Conservation (phyloP, 2,888 invertebrate species). For the Erannis defoliaria region DNA sequence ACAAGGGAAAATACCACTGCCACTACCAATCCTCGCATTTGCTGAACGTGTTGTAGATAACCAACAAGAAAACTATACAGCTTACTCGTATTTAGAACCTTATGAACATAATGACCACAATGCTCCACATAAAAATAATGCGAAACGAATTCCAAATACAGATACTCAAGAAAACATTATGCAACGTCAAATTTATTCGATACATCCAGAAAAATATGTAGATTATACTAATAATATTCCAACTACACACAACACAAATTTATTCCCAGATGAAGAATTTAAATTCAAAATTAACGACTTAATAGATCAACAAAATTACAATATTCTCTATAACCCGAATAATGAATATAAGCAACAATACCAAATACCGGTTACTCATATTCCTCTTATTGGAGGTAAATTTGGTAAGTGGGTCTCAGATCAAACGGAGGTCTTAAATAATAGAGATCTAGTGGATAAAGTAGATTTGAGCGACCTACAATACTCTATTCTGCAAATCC, state of each 20-base stretch:
- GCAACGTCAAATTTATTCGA: too few relatives aligned
- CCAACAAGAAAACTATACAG: background rate
- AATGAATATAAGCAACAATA: background rate
- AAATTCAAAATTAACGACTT: background rate
- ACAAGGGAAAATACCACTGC: background rate
- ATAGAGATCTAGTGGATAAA: slow-evolving; percentile 26
- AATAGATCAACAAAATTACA: background rate
- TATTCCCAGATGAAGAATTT: background rate
- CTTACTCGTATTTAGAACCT: background rate
- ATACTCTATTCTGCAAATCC: slow-evolving; percentile 52
- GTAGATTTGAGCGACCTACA: slow-evolving; percentile 50
- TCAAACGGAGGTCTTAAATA: slow-evolving; percentile 52
- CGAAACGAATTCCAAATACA: background rate
- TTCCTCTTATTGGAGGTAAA: background rate
- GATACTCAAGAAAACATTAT: too few relatives aligned
- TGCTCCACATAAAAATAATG: background rate
- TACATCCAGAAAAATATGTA: background rate
- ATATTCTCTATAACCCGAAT: too few relatives aligned
- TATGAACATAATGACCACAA: background rate
- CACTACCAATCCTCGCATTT: background rate
- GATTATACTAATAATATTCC: background rate
- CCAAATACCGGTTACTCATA: background rate
- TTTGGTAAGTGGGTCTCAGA: slow-evolving; percentile 32
- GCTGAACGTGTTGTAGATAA: background rate
- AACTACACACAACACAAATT: background rate